phyloP scores from a whole-genome alignment of 1,140 invertebrate genomes.

The Lepidurus packardi region DNA sequence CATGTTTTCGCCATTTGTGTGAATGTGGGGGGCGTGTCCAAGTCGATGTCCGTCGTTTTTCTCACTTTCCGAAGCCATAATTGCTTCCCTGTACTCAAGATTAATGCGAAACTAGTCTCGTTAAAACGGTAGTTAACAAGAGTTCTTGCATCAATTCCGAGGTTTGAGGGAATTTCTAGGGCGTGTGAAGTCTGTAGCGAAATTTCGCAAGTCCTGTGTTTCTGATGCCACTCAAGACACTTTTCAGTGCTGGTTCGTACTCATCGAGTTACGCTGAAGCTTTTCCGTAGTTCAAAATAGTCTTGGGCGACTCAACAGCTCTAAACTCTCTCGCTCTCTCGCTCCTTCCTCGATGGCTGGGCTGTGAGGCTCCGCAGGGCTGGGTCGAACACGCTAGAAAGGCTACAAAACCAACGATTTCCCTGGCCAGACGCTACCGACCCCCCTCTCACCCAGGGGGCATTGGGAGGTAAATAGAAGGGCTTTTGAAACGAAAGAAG shows the following conservation, averaged over 20 bases:
- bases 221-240: constrained; percentile 11
- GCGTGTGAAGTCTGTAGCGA: too few relatives aligned
- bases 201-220: not conserved
- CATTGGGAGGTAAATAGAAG: too few relatives aligned
- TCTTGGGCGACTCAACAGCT: not conserved
- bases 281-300: not conserved
- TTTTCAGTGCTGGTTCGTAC: constrained; percentile 5
- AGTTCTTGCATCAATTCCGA: not conserved
- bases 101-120: not conserved
- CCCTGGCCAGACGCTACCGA: not conserved
- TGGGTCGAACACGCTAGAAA: not conserved
- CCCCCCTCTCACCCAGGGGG: not conserved
- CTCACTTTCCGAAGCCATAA: not conserved
- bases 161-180: not conserved
- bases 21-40: not conserved
- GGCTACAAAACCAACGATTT: not conserved
- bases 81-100: not conserved
- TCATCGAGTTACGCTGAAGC: constrained; percentile 6
- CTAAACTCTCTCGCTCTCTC: not conserved
- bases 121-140: not conserved
- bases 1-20: constrained; percentile 21
- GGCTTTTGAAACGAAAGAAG: too few relatives aligned
- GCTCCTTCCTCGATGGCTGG: not conserved
- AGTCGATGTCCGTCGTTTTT: not conserved
- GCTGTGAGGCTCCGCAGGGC: not conserved